Evolutionary conservation across 2,113 vertebrate genomes (phyloP).

Genomic region (Bos taurus): ARS-UCD2.0 NC_037342.1:53063001-53063500

Average conservation of each 20-base stretch:
- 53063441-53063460: constrained; percentile 35
- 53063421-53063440: constrained; percentile 12
- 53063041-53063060: background rate
- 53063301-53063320: background rate
- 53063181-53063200: background rate
- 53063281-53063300: background rate
- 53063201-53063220: background rate
- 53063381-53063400: background rate
- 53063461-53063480: constrained; percentile 3
- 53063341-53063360: background rate
- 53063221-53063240: background rate
- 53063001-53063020: background rate
- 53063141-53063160: background rate
- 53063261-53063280: background rate
- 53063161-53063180: background rate
- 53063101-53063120: background rate
- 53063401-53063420: constrained; percentile 26
- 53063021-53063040: constrained; percentile 30
- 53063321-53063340: background rate
- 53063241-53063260: background rate
- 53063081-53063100: constrained; percentile 7
- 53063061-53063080: constrained; percentile 15
- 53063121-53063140: background rate
- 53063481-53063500: background rate
- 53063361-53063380: background rate